Evolutionary conservation across 2,888 invertebrate species (phyloP).

Genomic region (Eupithecia insigniata): DNA sequence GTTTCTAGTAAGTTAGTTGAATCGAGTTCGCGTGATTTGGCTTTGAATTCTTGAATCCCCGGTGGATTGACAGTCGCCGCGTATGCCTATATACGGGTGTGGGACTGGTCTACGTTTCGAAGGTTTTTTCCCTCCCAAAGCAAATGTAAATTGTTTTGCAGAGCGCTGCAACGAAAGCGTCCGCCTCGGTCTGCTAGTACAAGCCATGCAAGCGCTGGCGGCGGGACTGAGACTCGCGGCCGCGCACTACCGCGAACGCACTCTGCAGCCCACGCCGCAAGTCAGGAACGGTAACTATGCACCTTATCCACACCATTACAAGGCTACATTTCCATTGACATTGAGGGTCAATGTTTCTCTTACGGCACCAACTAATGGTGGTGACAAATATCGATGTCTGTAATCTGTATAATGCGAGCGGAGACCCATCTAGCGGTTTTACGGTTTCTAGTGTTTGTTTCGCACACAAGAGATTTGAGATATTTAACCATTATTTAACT

Average conservation of each 20-base stretch:
- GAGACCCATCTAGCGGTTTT: too few species aligned
- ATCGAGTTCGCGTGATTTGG: too few species aligned
- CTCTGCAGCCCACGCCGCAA: slow-evolving; percentile 94
- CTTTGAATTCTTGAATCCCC: not conserved
- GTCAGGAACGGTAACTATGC: slow-evolving; percentile 90
- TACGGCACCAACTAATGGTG: not conserved
- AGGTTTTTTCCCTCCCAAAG: not conserved
- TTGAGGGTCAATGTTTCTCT: not conserved
- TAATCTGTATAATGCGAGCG: too few species aligned
- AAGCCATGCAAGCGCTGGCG: slow-evolving; percentile 96
- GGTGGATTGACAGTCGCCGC: not conserved
- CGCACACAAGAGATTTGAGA: too few species aligned
- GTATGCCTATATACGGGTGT: not conserved
- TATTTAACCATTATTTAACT: too few species aligned
- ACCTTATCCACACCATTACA: not conserved
- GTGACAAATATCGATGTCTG: not conserved
- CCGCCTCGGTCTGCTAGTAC: slow-evolving; percentile 93
- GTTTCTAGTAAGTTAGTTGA: too few species aligned
- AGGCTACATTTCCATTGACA: not conserved
- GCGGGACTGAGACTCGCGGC: slow-evolving; percentile 96
- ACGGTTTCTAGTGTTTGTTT: too few species aligned
- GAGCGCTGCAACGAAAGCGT: slow-evolving; percentile 74
- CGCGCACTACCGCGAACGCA: slow-evolving; percentile 91
- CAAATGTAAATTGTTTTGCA: slow-evolving; percentile 38
- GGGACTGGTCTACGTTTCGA: not conserved